Base-by-base conservation (phyloP, 2,797 vertebrate species). In the Acanthis flammea region DNA sequence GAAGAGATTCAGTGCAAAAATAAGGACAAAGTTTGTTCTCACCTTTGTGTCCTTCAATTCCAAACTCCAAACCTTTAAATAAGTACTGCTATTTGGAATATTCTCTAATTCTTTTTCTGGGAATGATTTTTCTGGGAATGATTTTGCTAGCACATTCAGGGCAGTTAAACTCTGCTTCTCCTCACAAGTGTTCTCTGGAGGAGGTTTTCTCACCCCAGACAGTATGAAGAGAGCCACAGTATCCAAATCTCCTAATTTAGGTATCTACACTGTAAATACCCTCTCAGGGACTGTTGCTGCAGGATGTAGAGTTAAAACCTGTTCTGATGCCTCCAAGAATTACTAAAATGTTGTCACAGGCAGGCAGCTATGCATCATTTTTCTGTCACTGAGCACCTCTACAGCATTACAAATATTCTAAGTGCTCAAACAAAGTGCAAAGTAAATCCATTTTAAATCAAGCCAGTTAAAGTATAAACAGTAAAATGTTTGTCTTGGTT, bases 101-200 rank as follows among this genome's bases (percentile, higher is more conserved):
- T 71, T 92, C 50, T 91, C 68, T 73, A 47, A 93, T 41, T 61
- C 50, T 85, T 95, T 94, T 50, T 9, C 58, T 75, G 54, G 67
- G 72, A 90, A 91, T 77, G 37, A 80, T 92, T 95, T 92, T 54
- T 28, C 55, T 70, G 57, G 60, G 76, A 87, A 94, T 84, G 31
- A 79, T 92, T 95, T 93, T 53, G 27, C 55, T 57, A 33, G 27
- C 5, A 1, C 42, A 62, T 58, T 86, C 92, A 76, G 71, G 74
- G 89, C 87, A 92, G 87, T 96, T 95, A 91, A 91, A 89, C 42
- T 33, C 25, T 9, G 2, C 61, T 91, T 90, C 82, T 91, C 42
- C 54, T 94, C 68, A 63, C 17, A 95, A 94, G 61, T 80, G 82
- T 47, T 91, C 96, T 95, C 94, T 54, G 78, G 94, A 95, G 96